A percentile compares a stretch with the other conserved stretches of the same genome.
These are phyloP conservation scores for Chiloscyllium punctatum DNA, from an alignment of 2,797 vertebrate species.

Conservation along the genomic window DNA sequence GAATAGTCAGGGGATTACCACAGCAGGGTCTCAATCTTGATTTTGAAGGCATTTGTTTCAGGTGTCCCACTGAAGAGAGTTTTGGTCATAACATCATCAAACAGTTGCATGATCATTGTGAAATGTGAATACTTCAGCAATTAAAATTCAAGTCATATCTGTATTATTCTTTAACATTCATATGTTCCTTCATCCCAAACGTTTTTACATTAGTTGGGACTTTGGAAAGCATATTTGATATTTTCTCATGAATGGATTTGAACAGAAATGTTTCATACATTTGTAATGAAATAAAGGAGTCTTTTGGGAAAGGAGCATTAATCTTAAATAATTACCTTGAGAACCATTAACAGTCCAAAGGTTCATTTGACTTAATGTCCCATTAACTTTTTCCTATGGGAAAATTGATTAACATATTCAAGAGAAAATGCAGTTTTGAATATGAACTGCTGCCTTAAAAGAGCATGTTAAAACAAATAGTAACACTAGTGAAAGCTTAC, in stretches of 20 bases:
- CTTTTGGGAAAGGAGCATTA: not conserved
- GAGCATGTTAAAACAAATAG: not conserved
- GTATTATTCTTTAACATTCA: not conserved
- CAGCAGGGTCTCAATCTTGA: no score
- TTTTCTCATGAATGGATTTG: not conserved
- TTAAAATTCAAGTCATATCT: not conserved
- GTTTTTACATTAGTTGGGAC: not conserved
- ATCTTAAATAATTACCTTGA: conserved; percentile 9
- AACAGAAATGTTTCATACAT: conserved; percentile 14
- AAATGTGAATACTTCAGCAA: not conserved
- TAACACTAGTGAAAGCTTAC: not conserved
- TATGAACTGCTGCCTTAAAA: not conserved
- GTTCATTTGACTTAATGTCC: conserved; percentile 22
- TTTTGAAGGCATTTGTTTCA: no score
- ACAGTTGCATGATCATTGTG: not conserved
- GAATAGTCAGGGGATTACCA: no score
- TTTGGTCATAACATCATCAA: no score
- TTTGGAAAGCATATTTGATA: not conserved
- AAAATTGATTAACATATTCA: conserved; percentile 20
- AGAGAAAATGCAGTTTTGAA: conserved; percentile 1
- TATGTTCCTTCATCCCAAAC: not conserved
- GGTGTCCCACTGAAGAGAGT: no score
- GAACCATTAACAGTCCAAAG: not conserved
- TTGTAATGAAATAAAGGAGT: conserved; percentile 17
- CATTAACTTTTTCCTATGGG: not conserved